These are phyloP conservation scores for Dioctria linearis DNA, from an alignment of 2,888 invertebrate species.

Conservation along the genomic window DNA sequence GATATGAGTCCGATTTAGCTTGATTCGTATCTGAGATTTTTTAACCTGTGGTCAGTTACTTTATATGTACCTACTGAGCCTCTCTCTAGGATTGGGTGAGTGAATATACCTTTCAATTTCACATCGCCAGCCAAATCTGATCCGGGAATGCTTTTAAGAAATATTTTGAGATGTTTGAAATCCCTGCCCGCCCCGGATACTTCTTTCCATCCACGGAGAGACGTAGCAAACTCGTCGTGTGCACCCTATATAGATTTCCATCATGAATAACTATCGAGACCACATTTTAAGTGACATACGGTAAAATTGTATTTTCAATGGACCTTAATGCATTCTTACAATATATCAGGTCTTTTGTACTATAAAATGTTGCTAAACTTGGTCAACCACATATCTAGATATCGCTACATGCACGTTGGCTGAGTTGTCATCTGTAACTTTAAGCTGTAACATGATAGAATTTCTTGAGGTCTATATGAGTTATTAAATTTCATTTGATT, in stretches of 20 bases:
- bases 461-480: conserved; percentile 18
- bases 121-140: conserved; percentile 29
- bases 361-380: conserved; percentile 41
- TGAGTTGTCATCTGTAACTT: conserved; percentile 23
- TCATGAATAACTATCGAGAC: conserved; percentile 34
- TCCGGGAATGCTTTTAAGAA: conserved; percentile 43
- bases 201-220: not conserved
- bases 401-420: conserved; percentile 14
- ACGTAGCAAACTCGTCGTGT: not conserved
- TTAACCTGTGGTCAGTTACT: conserved; percentile 14
- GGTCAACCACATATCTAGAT: conserved; percentile 1
- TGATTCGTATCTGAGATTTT: conserved; percentile 41
- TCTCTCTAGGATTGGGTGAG: conserved; percentile 18
- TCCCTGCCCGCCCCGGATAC: conserved; percentile 6
- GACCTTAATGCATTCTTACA: conserved; percentile 44
- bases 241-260: conserved; percentile 37
- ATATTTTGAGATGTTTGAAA: conserved; percentile 34
- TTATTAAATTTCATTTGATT: conserved; percentile 38
- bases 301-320: conserved; percentile 47
- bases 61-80: too few relatives aligned
- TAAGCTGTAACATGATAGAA: conserved; percentile 22
- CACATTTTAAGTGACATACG: conserved; percentile 41
- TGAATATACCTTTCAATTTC: conserved; percentile 13
- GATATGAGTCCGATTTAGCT: conserved; percentile 39
- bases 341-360: conserved; percentile 36